A percentile compares a stretch with the other conserved stretches of the same genome.
phyloP scores from a whole-genome alignment of 2,888 invertebrate species.

The Dioctria rufipes region DNA sequence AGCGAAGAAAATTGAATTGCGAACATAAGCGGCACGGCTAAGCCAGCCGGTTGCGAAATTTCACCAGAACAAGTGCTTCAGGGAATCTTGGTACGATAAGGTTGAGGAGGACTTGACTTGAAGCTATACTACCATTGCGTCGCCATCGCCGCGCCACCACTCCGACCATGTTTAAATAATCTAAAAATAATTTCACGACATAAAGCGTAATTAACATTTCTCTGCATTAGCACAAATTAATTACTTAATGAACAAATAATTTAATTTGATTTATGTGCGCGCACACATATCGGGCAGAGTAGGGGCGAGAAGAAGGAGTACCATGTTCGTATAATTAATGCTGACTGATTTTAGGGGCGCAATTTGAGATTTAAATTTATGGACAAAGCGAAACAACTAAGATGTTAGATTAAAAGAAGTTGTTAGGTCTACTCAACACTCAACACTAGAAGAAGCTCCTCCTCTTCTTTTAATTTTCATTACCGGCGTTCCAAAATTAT shows the following conservation, averaged over 20 bases:
- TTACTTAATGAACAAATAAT: slow-evolving; percentile 61
- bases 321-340: slow-evolving; percentile 15
- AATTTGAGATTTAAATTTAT: slow-evolving; percentile 12
- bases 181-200: slow-evolving; percentile 50
- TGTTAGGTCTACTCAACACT: background rate
- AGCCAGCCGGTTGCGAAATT: background rate
- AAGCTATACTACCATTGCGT: background rate
- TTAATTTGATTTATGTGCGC: slow-evolving; percentile 60
- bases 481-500: slow-evolving; percentile 4
- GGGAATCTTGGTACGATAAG: background rate
- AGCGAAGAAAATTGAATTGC: slow-evolving; percentile 38
- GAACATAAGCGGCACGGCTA: slow-evolving; percentile 14
- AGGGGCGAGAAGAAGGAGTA: background rate
- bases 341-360: slow-evolving; percentile 42
- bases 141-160: slow-evolving; percentile 7
- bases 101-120: background rate
- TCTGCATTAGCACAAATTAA: slow-evolving; percentile 60
- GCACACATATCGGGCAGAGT: background rate
- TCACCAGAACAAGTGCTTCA: slow-evolving; percentile 32
- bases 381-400: background rate
- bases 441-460: slow-evolving; percentile 11
- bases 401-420: background rate
- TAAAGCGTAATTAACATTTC: slow-evolving; percentile 57
- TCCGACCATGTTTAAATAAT: slow-evolving; percentile 24
- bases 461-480: slow-evolving; percentile 14